A percentile compares a stretch with the other conserved stretches of the same genome.
Evolutionary conservation across 2,888 invertebrate species (phyloP).

Genomic region (Boloria selene): DNA sequence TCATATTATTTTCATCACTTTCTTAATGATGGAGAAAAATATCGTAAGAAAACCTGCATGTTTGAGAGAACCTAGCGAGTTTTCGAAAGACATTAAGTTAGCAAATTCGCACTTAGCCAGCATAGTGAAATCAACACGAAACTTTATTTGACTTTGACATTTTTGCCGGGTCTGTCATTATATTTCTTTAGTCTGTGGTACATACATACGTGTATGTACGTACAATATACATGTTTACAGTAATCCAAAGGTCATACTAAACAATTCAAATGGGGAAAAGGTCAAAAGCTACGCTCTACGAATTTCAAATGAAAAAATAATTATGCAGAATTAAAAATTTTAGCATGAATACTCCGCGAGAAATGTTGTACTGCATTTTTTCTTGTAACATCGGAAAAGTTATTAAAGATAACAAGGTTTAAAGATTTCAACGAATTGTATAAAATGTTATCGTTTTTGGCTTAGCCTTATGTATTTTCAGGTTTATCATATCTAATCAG

Average conservation of each 20-base stretch:
- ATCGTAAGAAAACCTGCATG: too few relatives aligned
- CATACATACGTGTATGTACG: background rate
- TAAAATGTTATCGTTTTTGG: too few relatives aligned
- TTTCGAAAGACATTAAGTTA: too few relatives aligned
- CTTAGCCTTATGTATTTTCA: too few relatives aligned
- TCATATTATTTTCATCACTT: too few relatives aligned
- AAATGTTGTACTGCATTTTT: slow-evolving; percentile 13
- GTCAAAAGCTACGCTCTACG: slow-evolving; percentile 4
- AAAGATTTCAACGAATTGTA: background rate
- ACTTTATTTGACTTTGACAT: too few relatives aligned
- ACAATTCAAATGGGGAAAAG: slow-evolving; percentile 20
- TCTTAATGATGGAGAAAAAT: too few relatives aligned
- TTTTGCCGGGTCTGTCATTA: too few relatives aligned
- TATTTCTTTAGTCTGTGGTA: background rate
- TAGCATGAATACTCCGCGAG: background rate
- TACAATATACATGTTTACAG: background rate
- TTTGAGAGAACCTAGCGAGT: too few relatives aligned
- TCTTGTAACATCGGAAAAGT: background rate
- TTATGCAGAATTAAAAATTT: slow-evolving; percentile 28
- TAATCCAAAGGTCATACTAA: slow-evolving; percentile 15
- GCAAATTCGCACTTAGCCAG: too few relatives aligned
- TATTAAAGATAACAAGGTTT: slow-evolving; percentile 2
- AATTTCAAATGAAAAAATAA: slow-evolving; percentile 29
- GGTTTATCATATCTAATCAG: too few relatives aligned
- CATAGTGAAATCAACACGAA: too few relatives aligned